Evolutionary conservation across 2,113 vertebrate species (phyloP).

Genomic region (Anarrhichthys ocellatus): DNA sequence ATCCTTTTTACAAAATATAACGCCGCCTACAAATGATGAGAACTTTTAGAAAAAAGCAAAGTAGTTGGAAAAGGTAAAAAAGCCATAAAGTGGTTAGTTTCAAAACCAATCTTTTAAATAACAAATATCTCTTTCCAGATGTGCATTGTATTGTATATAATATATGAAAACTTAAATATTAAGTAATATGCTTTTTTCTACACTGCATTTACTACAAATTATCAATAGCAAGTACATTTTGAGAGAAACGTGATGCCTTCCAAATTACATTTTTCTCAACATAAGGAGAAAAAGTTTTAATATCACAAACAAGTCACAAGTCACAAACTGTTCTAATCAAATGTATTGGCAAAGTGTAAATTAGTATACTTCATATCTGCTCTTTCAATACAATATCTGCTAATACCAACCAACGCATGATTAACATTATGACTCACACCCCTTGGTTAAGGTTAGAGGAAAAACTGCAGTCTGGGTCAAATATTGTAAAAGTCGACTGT

Average conservation of each 20-base stretch:
- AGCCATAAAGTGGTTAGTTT: not conserved
- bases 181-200: not conserved
- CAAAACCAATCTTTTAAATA: not conserved
- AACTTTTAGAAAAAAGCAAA: not conserved
- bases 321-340: not conserved
- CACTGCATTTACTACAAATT: not conserved
- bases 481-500: not conserved
- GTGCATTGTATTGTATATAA: not conserved
- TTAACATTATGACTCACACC: not conserved
- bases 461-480: not conserved
- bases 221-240: not conserved
- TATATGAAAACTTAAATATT: not conserved
- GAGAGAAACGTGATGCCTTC: not conserved
- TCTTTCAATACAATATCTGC: not conserved
- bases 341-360: not conserved
- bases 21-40: not conserved
- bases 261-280: not conserved
- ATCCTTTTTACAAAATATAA: constrained; percentile 24
- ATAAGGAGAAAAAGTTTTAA: not conserved
- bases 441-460: too few species aligned
- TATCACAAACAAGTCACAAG: too few species aligned
- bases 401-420: not conserved
- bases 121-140: not conserved
- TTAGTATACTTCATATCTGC: not conserved
- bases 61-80: not conserved